phyloP scores from a whole-genome alignment of 2,113 vertebrate species.

The Entelurus aequoreus region DNA sequence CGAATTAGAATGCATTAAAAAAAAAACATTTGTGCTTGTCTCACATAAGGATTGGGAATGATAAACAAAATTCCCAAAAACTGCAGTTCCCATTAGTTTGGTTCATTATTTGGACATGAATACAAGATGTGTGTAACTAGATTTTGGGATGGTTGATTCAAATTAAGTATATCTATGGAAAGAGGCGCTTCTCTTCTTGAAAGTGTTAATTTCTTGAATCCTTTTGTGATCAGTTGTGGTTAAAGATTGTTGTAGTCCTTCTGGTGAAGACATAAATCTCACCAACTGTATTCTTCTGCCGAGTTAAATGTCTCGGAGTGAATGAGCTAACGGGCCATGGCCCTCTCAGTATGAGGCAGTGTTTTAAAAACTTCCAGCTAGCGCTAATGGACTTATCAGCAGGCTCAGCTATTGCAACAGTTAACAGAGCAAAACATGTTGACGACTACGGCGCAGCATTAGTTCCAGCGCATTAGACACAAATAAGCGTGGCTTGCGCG shows the following conservation, averaged over 20 bases:
- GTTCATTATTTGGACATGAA: too few species aligned
- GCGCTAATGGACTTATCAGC: conserved; percentile 41
- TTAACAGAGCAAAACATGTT: conserved; percentile 65
- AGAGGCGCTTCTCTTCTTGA: not conserved
- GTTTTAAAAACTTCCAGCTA: conserved; percentile 33
- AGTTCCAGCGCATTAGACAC: conserved; percentile 66
- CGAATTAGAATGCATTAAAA: too few species aligned
- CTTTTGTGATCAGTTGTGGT: conserved; percentile 36
- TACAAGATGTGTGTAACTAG: too few species aligned
- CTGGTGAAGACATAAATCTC: not conserved
- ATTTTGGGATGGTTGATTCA: too few species aligned
- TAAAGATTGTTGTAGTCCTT: conserved; percentile 6
- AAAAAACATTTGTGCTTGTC: too few species aligned
- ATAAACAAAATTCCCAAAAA: too few species aligned
- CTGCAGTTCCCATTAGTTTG: too few species aligned
- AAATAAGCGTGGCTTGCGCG: conserved; percentile 22
- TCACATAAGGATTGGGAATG: too few species aligned
- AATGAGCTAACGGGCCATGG: conserved; percentile 36
- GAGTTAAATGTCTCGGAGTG: conserved; percentile 7
- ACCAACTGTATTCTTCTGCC: conserved; percentile 8
- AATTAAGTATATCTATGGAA: too few species aligned
- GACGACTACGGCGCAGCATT: conserved; percentile 59
- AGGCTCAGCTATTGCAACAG: conserved; percentile 55
- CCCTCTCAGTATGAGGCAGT: conserved; percentile 17
- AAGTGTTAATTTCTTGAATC: conserved; percentile 10